These are phyloP conservation scores for Apis cerana DNA, from an alignment of 1,140 invertebrate species.

Conservation along the genomic window DNA sequence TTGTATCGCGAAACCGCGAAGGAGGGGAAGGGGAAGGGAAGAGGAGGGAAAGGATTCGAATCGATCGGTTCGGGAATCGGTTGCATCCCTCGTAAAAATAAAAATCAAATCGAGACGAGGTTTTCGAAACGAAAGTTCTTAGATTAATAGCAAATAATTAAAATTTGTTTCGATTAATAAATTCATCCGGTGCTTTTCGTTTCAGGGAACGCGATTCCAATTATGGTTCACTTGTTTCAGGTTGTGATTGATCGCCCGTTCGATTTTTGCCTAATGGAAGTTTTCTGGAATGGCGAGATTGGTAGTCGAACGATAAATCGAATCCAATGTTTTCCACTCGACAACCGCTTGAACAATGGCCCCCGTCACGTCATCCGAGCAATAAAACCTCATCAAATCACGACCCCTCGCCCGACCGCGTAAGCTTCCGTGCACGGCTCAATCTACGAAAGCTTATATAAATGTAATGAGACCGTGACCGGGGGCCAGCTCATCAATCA, in stretches of 20 bases:
- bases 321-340: slow-evolving; percentile 66
- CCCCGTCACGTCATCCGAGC: slow-evolving; percentile 74
- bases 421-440: slow-evolving; percentile 78
- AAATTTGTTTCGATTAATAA: too few relatives aligned
- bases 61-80: too few relatives aligned
- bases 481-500: slow-evolving; percentile 79
- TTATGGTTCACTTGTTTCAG: not conserved
- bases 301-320: slow-evolving; percentile 63
- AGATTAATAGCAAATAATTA: too few relatives aligned
- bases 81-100: too few relatives aligned
- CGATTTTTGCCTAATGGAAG: not conserved
- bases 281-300: not conserved
- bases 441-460: slow-evolving; percentile 82
- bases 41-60: too few relatives aligned
- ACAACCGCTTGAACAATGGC: slow-evolving; percentile 66
- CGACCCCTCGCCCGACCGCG: slow-evolving; percentile 74
- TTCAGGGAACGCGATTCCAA: not conserved
- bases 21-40: accelerated
- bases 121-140: too few relatives aligned
- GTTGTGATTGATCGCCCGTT: not conserved
- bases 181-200: too few relatives aligned
- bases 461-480: slow-evolving; percentile 81
- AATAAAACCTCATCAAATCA: slow-evolving; percentile 82
- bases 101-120: too few relatives aligned
- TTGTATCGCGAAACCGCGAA: not conserved